Conservation (phyloP, 53 echinoderm and acorn worm genomes). For the Glandiceps talaboti region DNA sequence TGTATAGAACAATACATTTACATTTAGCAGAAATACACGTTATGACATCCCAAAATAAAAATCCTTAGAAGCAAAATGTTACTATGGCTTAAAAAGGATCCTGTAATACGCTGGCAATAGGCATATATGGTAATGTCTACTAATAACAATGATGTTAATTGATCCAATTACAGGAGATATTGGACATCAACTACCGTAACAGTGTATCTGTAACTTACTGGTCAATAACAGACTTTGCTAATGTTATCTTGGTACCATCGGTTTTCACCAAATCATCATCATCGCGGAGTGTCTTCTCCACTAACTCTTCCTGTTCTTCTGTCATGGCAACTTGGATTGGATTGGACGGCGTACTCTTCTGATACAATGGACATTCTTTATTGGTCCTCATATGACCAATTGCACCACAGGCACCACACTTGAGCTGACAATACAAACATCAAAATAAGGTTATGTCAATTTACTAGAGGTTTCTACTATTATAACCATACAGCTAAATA, state of each 20-base stretch:
- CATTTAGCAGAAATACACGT: too few relatives aligned
- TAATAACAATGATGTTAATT: too few relatives aligned
- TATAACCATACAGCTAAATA: too few relatives aligned
- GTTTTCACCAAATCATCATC: conserved; percentile 96
- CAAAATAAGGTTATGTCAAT: too few relatives aligned
- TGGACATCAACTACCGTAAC: too few relatives aligned
- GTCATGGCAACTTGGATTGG: conserved; percentile 91
- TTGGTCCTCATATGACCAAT: conserved; percentile 92
- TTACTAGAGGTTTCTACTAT: too few relatives aligned
- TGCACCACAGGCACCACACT: conserved; percentile 88
- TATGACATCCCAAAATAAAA: too few relatives aligned
- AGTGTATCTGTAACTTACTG: conserved; percentile 75
- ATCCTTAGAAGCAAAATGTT: too few relatives aligned
- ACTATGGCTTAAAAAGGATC: too few relatives aligned
- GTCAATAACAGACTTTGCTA: conserved; percentile 73
- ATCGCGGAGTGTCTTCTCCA: conserved; percentile 50
- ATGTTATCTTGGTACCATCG: conserved; percentile 90
- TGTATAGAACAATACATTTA: conserved; percentile 9
- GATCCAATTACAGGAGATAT: too few relatives aligned
- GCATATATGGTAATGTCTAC: too few relatives aligned
- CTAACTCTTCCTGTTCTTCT: conserved; percentile 83
- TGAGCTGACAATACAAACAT: conserved; percentile 79
- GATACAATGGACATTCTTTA: conserved; percentile 88
- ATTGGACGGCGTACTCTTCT: conserved; percentile 50
- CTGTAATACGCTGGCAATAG: too few relatives aligned